Evolutionary conservation across 2,888 invertebrate genomes (phyloP), one percentile per base, ranked within the genome.

Genomic region (Argyresthia albistria): DNA sequence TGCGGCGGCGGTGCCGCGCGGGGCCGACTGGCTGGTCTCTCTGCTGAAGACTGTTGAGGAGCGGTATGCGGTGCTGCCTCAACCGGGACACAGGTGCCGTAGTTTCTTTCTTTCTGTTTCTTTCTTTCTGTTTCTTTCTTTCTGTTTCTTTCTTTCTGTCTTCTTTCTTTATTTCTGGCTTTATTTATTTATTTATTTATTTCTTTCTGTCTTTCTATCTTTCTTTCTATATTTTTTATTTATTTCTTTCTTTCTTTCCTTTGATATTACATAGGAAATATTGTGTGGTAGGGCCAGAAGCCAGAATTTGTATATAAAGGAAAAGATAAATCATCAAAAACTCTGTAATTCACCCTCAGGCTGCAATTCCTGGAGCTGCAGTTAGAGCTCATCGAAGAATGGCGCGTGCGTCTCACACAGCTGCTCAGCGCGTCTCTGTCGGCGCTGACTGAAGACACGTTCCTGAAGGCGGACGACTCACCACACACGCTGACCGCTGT

Each of bases 291-390:
- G 6, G 25, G 25, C 25, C 25, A 25, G 6, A 25, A 25, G 25
- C 25, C 6, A 25, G 25, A 4, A 25, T 25, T 25, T 25, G 25
- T 25, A 6, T 25, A 25, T 25, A 25, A 25, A 25, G 6, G 25
- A 25, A 25, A 25, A 25, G 25, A 4, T 25, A 6, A 25, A 25
- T 4, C 6, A 25, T 25, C 2, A 4, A 25, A 25, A 25, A 25
- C n/a, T n/a, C n/a, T n/a, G 8, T 36, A 46, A 3, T 16, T 46
- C 10, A 8, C 7, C 46, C 11, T 11, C 59, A 91, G 94, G 59
- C 74, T 96, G 54, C 95, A 95, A 70, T 98, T 98, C 79, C 82
- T 97, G 25, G 94, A 96, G 58, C 83, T 98, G 3, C 97, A 98
- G 73, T 76, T 97, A 15, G 97, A 97, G 65, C 77, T 98, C 47